Evolutionary conservation across 2,113 vertebrate genomes (phyloP).

Genomic region (Tragelaphus strepsiceros): DNA sequence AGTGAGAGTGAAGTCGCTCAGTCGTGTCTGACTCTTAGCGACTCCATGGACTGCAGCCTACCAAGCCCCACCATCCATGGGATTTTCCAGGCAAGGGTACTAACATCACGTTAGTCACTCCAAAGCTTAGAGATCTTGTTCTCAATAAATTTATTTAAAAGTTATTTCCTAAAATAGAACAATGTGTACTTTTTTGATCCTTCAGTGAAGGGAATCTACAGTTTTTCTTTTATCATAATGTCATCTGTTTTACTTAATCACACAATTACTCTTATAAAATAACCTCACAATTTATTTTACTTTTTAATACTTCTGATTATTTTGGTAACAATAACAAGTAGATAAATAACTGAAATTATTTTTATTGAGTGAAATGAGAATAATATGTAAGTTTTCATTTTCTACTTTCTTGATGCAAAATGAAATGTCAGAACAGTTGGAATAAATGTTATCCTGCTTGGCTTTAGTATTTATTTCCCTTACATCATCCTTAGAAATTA

Average conservation of each 20-base stretch:
- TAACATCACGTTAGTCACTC: neutral
- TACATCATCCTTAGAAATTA: neutral
- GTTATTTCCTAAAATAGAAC: neutral
- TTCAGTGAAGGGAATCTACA: neutral
- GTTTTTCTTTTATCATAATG: neutral
- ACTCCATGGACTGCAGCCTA: no score
- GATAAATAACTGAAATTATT: neutral
- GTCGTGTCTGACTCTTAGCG: fast-evolving
- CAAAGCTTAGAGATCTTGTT: neutral
- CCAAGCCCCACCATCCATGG: no score
- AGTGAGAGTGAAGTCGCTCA: no score
- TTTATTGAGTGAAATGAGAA: neutral
- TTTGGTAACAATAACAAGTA: neutral
- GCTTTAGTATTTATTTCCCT: neutral
- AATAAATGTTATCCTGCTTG: neutral
- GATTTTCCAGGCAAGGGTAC: no score
- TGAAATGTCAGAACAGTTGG: constrained; percentile 1
- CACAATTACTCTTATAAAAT: neutral
- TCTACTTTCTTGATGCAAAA: neutral
- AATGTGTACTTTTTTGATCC: neutral
- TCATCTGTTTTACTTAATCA: neutral
- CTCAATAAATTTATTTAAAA: neutral
- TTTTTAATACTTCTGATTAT: neutral
- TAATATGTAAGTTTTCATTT: neutral
- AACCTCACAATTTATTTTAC: neutral